Conservation (phyloP, 2,888 invertebrate genomes). For the Microdon myrmicae region DNA sequence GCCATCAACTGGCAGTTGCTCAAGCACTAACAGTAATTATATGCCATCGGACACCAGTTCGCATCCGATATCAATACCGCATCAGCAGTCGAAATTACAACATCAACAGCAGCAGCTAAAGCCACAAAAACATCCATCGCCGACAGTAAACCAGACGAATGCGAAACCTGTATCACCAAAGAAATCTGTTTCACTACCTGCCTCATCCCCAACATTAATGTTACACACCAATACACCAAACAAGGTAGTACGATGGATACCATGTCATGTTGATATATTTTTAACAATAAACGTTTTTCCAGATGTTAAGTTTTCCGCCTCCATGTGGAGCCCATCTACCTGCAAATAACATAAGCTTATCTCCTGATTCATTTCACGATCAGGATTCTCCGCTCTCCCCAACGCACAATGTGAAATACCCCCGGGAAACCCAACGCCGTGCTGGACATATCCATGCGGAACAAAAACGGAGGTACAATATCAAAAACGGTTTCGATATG, state of each 20-base stretch:
- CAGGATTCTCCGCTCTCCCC: constrained; percentile 73
- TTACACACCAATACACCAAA: constrained; percentile 61
- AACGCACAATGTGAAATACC: constrained; percentile 66
- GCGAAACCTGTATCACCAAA: constrained; percentile 60
- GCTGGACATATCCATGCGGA: constrained; percentile 95
- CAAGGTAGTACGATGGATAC: constrained; percentile 56
- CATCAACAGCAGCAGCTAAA: constrained; percentile 54
- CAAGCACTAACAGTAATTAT: constrained; percentile 16
- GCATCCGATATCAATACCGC: constrained; percentile 23
- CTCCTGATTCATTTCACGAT: constrained; percentile 65
- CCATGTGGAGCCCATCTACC: constrained; percentile 51
- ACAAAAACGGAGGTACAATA: constrained; percentile 94
- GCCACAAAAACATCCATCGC: constrained; percentile 53
- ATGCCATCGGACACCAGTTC: constrained; percentile 48
- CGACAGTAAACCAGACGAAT: constrained; percentile 23
- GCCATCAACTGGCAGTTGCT: constrained; percentile 18
- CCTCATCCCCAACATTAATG: constrained; percentile 56
- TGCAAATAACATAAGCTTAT: constrained; percentile 57
- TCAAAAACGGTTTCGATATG: constrained; percentile 96
- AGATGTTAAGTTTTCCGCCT: constrained; percentile 60
- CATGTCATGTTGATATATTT: background rate
- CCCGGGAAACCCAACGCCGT: constrained; percentile 75
- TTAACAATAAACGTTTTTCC: constrained; percentile 7
- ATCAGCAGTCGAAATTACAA: constrained; percentile 39
- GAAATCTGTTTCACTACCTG: constrained; percentile 63